Evolutionary conservation across 2,888 invertebrate species (phyloP).

Genomic region (Megastigmus dorsalis): DNA sequence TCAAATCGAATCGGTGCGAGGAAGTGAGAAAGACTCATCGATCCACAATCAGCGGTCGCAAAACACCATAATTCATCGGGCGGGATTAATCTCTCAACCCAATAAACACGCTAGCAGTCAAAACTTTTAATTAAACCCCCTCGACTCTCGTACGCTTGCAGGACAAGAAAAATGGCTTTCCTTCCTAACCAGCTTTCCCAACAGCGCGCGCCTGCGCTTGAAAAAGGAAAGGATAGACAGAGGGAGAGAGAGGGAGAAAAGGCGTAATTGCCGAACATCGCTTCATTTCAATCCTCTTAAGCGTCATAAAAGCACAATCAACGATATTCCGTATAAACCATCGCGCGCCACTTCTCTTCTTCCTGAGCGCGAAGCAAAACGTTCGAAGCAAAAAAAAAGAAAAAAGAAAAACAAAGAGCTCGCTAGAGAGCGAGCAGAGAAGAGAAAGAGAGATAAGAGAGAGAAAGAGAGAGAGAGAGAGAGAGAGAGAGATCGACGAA

Average conservation of each 20-base stretch:
- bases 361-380: not conserved
- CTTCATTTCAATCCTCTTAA: slow-evolving; percentile 36
- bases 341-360: no score
- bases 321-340: no score
- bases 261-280: slow-evolving; percentile 5
- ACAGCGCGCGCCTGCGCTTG: no score
- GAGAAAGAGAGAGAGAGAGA: not conserved
- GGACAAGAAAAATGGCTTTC: slow-evolving; percentile 14
- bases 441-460: not conserved
- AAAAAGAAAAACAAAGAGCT: not conserved
- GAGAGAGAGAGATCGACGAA: not conserved
- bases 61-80: no score
- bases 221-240: no score
- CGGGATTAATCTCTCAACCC: not conserved
- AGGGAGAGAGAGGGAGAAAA: no score
- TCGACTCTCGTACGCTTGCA: not conserved
- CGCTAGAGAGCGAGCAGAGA: not conserved
- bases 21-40: no score
- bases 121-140: slow-evolving; percentile 3
- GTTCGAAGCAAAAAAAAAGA: not conserved
- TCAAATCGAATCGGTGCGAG: no score
- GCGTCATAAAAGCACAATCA: slow-evolving; percentile 25
- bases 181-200: no score
- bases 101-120: not conserved
- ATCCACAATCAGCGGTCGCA: no score